These are phyloP conservation scores for Epistrophe eligans DNA, from an alignment of 2,888 invertebrate species.

Conservation along the genomic window DNA sequence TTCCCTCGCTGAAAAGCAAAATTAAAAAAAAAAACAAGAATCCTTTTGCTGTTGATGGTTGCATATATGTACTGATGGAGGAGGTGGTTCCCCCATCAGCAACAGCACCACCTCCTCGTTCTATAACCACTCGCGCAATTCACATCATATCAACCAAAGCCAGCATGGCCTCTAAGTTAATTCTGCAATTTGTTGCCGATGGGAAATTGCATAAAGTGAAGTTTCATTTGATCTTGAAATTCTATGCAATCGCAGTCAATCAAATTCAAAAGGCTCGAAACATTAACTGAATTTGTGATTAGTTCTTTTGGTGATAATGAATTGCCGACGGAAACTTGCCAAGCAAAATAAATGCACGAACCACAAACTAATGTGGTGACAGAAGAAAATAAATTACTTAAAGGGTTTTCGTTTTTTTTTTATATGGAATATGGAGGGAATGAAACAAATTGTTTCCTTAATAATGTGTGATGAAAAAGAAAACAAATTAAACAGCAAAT, in stretches of 20 bases:
- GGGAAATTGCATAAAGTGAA: conserved; percentile 48
- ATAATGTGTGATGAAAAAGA: no score
- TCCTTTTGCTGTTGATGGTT: neutral
- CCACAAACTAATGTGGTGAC: conserved; percentile 4
- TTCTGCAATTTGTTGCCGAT: conserved; percentile 60
- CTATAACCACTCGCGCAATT: neutral
- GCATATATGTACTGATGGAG: conserved; percentile 13
- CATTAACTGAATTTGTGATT: conserved; percentile 69
- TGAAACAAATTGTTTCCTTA: no score
- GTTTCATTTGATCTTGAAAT: conserved; percentile 72
- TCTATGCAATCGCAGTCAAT: conserved; percentile 73
- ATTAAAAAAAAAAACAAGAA: conserved; percentile 13
- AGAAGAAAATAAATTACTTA: neutral
- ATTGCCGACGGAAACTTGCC: conserved; percentile 49
- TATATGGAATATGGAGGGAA: no score
- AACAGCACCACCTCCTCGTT: neutral
- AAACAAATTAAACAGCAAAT: no score
- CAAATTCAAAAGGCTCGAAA: conserved; percentile 58
- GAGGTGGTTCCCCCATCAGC: conserved; percentile 31
- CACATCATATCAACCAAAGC: neutral
- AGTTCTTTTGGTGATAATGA: conserved; percentile 57
- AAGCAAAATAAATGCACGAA: conserved; percentile 3
- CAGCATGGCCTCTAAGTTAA: conserved; percentile 50
- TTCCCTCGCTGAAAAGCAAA: conserved; percentile 59
- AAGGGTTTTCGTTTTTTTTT: neutral